Conservation (phyloP, 2,888 invertebrate genomes). For the Arge pagana region DNA sequence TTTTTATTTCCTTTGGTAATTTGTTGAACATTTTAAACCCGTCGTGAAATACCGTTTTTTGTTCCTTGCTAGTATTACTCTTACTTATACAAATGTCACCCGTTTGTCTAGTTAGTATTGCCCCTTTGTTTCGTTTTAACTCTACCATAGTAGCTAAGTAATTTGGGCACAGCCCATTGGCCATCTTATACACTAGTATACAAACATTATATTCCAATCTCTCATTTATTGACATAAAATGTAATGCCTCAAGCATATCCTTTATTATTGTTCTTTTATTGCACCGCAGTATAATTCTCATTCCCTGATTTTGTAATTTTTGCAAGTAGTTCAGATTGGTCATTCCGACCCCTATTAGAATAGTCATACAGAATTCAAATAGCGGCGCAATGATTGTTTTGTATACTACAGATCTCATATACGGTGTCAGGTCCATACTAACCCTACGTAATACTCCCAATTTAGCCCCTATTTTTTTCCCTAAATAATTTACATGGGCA, state of each 20-base stretch:
- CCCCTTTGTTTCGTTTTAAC: no score
- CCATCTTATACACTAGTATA: background rate
- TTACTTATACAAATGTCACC: slow-evolving; percentile 18
- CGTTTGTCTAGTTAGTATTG: no score
- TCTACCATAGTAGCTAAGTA: no score
- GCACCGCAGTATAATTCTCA: background rate
- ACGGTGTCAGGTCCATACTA: background rate
- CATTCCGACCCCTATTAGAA: background rate
- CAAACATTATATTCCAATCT: background rate
- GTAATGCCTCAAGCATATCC: background rate
- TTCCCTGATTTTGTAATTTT: background rate
- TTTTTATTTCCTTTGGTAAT: no score
- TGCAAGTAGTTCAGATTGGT: background rate
- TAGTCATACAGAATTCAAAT: background rate
- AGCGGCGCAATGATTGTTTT: background rate
- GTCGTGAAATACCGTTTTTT: slow-evolving; percentile 20
- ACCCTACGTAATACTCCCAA: background rate
- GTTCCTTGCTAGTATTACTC: slow-evolving; percentile 16
- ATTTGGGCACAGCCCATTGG: background rate
- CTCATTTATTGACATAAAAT: background rate
- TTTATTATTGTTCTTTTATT: background rate
- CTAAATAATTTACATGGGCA: background rate
- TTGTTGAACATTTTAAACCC: slow-evolving; percentile 24
- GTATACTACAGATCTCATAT: background rate
- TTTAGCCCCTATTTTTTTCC: background rate